Percentiles rank a stretch among this genome's conserved stretches.
Conservation (phyloP, 2,888 invertebrate species). For the Amphiduros pacificus region DNA sequence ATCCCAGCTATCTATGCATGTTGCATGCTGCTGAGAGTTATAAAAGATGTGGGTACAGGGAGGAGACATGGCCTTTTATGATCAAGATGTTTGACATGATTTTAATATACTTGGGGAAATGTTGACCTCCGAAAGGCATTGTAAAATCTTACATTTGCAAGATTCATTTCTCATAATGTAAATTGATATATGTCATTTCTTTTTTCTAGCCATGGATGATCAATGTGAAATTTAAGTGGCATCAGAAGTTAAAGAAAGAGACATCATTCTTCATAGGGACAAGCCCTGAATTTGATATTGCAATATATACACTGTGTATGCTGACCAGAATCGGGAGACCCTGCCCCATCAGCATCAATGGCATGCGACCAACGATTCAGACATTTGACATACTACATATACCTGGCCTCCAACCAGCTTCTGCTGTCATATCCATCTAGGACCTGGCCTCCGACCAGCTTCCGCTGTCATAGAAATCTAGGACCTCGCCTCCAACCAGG, state of each 20-base stretch:
- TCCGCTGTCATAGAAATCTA: too few species aligned
- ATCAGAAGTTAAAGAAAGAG: conserved; percentile 1
- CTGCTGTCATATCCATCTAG: conserved; percentile 1
- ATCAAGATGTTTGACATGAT: too few species aligned
- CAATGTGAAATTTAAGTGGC: conserved; percentile 3
- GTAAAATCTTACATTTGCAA: neutral
- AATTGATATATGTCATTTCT: neutral
- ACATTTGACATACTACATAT: conserved; percentile 4
- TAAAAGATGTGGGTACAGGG: too few species aligned
- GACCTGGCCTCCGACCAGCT: too few species aligned
- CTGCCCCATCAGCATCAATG: conserved; percentile 1
- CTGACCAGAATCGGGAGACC: conserved; percentile 72
- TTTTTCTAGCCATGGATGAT: conserved; percentile 14
- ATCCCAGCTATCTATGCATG: too few species aligned
- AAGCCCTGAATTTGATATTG: conserved; percentile 88
- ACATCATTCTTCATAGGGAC: conserved; percentile 41
- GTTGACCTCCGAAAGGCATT: neutral
- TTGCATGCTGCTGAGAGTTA: too few species aligned
- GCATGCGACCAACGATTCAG: neutral
- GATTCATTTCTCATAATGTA: neutral
- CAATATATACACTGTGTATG: conserved; percentile 85
- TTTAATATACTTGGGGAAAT: too few species aligned
- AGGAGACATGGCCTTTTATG: too few species aligned
- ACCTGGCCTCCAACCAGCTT: conserved; percentile 1
- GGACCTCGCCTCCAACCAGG: too few species aligned